A percentile compares a stretch with the other conserved stretches of the same genome.
Evolutionary conservation across 2,888 invertebrate species (phyloP).

Genomic region (Protophormia terraenovae): DNA sequence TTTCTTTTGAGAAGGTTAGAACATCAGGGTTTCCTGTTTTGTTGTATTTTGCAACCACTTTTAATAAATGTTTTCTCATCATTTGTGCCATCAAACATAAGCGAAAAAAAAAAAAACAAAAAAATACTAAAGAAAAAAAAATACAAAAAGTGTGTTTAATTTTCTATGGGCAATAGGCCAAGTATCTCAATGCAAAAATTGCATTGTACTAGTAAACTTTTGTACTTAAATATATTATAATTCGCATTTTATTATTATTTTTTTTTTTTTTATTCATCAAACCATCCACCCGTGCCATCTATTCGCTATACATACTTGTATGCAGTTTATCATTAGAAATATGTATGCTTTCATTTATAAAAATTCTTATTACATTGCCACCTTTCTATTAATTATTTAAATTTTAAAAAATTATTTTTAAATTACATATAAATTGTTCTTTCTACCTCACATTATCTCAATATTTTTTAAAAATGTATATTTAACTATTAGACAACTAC

Average conservation of each 20-base stretch:
- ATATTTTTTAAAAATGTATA: too few species aligned
- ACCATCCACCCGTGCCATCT: slow-evolving; percentile 18
- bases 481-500: too few species aligned
- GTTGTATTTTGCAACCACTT: slow-evolving; percentile 64
- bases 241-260: slow-evolving; percentile 42
- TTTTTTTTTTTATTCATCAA: too few species aligned
- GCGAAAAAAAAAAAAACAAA: slow-evolving; percentile 20
- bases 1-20: slow-evolving; percentile 46
- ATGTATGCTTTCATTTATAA: not conserved
- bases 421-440: too few species aligned
- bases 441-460: too few species aligned
- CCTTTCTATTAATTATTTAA: not conserved
- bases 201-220: slow-evolving; percentile 2
- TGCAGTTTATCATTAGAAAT: not conserved
- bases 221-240: not conserved
- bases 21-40: slow-evolving; percentile 60
- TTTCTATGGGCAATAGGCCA: slow-evolving; percentile 66
- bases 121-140: not conserved
- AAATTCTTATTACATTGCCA: not conserved
- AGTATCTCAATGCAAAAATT: slow-evolving; percentile 50
- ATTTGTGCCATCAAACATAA: slow-evolving; percentile 45
- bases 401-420: not conserved
- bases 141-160: slow-evolving; percentile 21
- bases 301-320: not conserved
- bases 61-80: slow-evolving; percentile 47